Evolutionary conservation across 2,888 invertebrate genomes (phyloP), one percentile per base, ranked within the genome.

Genomic region (Parnassius smintheus): DNA sequence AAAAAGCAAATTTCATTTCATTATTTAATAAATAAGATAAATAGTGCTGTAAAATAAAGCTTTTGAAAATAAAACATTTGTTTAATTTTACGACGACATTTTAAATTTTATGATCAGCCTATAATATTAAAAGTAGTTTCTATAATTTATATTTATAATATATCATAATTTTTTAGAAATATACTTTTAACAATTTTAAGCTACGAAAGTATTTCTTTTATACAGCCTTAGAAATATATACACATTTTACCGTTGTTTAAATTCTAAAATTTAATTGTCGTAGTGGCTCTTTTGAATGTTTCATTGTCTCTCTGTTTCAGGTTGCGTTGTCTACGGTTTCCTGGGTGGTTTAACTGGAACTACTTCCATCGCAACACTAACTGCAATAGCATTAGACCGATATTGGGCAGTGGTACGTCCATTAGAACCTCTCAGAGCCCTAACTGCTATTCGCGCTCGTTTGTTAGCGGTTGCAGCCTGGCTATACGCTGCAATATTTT

Each of bases 321-420:
- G 94, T 61, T 97, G 97, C 78, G 93, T 95, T 65, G 78, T 96
- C 13, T 97, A 96, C 77, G 97, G 96, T 48, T 96, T 97, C 75
- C 67, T 96, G 35, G 97, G 97, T 0, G 97, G 96, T 2, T 82
- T 97, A 56, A 95, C 95, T 22, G 97, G 97, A 53, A 94, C 95
- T 10, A 95, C 95, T 58, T 96, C 97, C 9, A 97, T 97, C 70
- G 94, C 95, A 70, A 96, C 96, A 0, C 88, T 97, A 65, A 94
- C 96, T 2, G 94, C 95, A 51, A 97, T 97, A 67, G 95, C 97
- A 0, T 77, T 96, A 66, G 97, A 97, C 85, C 94, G 97, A 35
- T 97, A 96, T 85, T 94, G 94, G 88, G 97, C 96, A 13, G 96
- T 97, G 58, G 95, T 95, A 12, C 94, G 95, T 73, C 97, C 97